Conservation (phyloP, 2,888 invertebrate species). For the Eupeodes latifasciatus region DNA sequence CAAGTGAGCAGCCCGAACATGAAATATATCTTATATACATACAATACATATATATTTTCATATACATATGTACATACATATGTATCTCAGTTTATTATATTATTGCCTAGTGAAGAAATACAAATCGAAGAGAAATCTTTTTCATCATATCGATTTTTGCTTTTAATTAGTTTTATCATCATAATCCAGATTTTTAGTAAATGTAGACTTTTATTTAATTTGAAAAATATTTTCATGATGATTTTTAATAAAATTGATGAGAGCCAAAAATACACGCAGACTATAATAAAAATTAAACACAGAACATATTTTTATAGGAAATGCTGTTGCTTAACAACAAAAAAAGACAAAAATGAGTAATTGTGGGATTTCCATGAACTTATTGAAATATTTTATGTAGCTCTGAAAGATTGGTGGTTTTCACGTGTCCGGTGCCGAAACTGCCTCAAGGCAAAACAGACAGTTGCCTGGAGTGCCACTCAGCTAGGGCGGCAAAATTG, state of each 20-base stretch:
- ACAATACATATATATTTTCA: not conserved
- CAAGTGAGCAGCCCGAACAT: not conserved
- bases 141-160: slow-evolving; percentile 12
- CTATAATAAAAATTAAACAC: not conserved
- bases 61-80: no score
- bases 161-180: slow-evolving; percentile 32
- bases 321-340: not conserved
- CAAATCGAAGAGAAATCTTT: not conserved
- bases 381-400: not conserved
- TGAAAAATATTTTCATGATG: slow-evolving; percentile 51
- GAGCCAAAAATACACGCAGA: slow-evolving; percentile 46
- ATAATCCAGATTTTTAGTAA: not conserved
- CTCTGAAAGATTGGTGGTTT: slow-evolving; percentile 8
- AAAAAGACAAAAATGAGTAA: not conserved
- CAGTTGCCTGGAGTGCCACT: no score
- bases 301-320: not conserved
- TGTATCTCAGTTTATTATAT: no score
- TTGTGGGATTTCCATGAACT: not conserved
- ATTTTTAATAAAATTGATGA: slow-evolving; percentile 33
- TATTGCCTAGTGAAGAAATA: not conserved
- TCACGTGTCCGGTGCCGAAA: not conserved
- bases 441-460: no score
- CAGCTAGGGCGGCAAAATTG: no score
- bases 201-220: slow-evolving; percentile 53
- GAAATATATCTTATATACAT: not conserved